phyloP scores from a whole-genome alignment of 2,888 invertebrate species.

The Pollenia angustigena region DNA sequence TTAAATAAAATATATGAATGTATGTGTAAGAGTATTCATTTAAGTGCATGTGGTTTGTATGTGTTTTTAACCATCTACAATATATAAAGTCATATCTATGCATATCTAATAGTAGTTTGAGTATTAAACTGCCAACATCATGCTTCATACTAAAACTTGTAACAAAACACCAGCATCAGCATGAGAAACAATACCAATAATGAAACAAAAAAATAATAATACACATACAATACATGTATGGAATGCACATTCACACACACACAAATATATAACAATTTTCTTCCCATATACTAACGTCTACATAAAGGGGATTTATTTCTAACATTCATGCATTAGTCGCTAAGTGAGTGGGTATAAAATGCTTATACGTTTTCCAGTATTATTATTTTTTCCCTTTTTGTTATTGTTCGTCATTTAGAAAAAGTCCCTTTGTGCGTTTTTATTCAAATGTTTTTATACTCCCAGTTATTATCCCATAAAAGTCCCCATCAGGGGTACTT shows the following conservation, averaged over 20 bases:
- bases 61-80: conserved; percentile 14
- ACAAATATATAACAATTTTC: conserved; percentile 11
- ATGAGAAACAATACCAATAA: conserved; percentile 39
- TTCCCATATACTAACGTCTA: conserved; percentile 45
- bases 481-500: conserved; percentile 47
- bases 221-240: background rate
- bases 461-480: conserved; percentile 55
- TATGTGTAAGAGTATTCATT: conserved; percentile 16
- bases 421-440: conserved; percentile 65
- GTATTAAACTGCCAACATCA: conserved; percentile 61
- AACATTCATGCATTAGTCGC: conserved; percentile 49
- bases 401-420: conserved; percentile 12
- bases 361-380: conserved; percentile 26
- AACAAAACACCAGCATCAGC: conserved; percentile 45
- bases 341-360: conserved; percentile 34
- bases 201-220: background rate
- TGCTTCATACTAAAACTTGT: conserved; percentile 40
- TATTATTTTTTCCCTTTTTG: background rate
- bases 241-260: background rate
- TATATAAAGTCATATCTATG: conserved; percentile 44
- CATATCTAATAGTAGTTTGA: conserved; percentile 58
- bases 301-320: conserved; percentile 45
- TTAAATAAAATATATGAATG: conserved; percentile 77
- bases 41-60: conserved; percentile 12
- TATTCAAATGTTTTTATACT: conserved; percentile 58